phyloP scores from a whole-genome alignment of 2,888 invertebrate species.

The Hypselothyrea guttata region DNA sequence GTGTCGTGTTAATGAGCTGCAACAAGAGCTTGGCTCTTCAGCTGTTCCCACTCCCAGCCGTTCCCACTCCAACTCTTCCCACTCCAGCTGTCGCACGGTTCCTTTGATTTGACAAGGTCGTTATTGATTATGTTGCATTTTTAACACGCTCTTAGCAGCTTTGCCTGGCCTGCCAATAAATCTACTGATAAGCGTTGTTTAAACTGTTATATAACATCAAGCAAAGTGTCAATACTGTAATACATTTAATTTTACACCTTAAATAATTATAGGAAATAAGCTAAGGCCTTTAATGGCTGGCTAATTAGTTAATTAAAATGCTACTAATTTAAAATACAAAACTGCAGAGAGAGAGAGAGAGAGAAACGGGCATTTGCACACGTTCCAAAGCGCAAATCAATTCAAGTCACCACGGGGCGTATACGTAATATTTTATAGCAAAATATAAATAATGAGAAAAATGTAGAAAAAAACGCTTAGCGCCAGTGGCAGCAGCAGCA shows the following conservation, averaged over 20 bases:
- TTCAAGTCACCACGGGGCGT: constrained; percentile 70
- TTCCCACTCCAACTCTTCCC: neutral
- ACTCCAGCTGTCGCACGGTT: too few species aligned
- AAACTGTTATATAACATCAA: too few species aligned
- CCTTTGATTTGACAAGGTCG: constrained; percentile 67
- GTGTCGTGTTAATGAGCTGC: constrained; percentile 37
- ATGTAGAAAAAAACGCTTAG: constrained; percentile 46
- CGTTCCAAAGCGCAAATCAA: constrained; percentile 53
- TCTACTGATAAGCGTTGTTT: constrained; percentile 7
- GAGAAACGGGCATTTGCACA: constrained; percentile 6
- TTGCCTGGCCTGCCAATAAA: constrained; percentile 5
- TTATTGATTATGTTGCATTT: constrained; percentile 54
- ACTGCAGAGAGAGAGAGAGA: neutral
- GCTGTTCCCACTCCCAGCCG: constrained; percentile 35
- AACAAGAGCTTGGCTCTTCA: constrained; percentile 9
- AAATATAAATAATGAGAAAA: constrained; percentile 7
- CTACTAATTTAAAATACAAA: neutral
- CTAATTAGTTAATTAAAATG: too few species aligned
- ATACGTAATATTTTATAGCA: constrained; percentile 53
- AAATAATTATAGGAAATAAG: too few species aligned
- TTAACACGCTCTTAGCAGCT: neutral
- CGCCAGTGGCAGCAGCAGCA: constrained; percentile 51
- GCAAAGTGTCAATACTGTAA: too few species aligned
- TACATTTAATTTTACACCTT: too few species aligned
- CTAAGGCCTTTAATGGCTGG: too few species aligned